Conservation (phyloP, 2,888 invertebrate species). For the Autographa gamma region DNA sequence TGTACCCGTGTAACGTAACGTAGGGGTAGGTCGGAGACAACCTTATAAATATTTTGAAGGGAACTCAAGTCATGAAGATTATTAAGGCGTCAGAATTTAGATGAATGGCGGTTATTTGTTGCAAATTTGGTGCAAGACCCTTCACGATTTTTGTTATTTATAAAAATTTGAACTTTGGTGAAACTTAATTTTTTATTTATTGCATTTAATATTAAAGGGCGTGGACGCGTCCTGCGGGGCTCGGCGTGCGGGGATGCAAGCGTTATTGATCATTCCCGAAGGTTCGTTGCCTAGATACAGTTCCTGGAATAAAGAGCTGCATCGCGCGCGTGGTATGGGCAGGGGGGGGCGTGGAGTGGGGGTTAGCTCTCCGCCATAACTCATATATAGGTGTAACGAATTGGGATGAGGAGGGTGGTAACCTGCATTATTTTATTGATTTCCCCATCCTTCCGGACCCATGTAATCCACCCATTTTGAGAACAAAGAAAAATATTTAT, state of each 20-base stretch:
- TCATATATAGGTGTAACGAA: too few species aligned
- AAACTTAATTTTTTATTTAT: neutral
- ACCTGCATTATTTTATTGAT: slow-evolving; percentile 25
- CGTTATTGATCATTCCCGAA: slow-evolving; percentile 26
- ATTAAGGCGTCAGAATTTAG: neutral
- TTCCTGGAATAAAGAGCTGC: neutral
- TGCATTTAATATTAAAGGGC: neutral
- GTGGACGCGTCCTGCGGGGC: neutral
- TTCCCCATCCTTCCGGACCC: neutral
- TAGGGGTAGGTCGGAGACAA: neutral
- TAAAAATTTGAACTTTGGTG: neutral
- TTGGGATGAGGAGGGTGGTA: slow-evolving; percentile 16
- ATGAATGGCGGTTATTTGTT: neutral
- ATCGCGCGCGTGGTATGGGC: neutral
- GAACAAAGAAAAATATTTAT: slow-evolving; percentile 15
- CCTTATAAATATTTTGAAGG: neutral
- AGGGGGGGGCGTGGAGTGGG: too few species aligned
- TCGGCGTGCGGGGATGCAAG: slow-evolving; percentile 10
- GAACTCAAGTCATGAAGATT: neutral
- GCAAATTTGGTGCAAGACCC: neutral
- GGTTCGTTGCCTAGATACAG: slow-evolving; percentile 17
- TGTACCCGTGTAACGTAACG: neutral
- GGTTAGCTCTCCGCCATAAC: too few species aligned
- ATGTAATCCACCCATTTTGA: neutral
- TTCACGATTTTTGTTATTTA: neutral